Evolutionary conservation across 2,113 vertebrate species (phyloP).

Genomic region (Vimba vimba): DNA sequence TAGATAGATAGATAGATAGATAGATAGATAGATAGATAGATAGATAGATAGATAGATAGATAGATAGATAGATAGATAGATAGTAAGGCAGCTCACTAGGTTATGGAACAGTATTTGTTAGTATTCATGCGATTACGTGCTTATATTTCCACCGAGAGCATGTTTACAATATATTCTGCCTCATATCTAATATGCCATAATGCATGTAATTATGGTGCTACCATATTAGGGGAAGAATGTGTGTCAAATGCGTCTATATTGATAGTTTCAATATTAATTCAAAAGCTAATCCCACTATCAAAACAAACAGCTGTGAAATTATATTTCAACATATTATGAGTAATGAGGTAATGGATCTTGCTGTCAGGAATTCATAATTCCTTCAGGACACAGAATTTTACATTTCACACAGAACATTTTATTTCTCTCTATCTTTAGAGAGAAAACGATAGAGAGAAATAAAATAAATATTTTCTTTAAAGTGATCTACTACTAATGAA

Average conservation of each 20-base stretch:
- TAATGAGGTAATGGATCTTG: constrained; percentile 37
- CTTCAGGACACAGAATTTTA: not conserved
- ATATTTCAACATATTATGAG: constrained; percentile 23
- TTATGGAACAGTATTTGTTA: not conserved
- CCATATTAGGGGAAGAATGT: not conserved
- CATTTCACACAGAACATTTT: too few relatives aligned
- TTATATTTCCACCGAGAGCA: not conserved
- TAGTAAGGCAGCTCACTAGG: too few relatives aligned
- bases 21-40: not conserved
- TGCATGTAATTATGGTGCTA: not conserved
- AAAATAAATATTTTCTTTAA: constrained; percentile 31
- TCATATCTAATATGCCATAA: not conserved
- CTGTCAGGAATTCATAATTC: constrained; percentile 17
- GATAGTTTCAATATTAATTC: not conserved
- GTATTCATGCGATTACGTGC: not conserved
- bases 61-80: not conserved
- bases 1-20: not conserved
- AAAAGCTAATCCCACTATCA: constrained; percentile 27
- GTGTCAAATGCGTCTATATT: not conserved
- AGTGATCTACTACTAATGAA: constrained; percentile 15
- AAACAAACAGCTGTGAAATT: constrained; percentile 35
- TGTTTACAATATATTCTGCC: not conserved
- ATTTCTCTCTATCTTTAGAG: not conserved
- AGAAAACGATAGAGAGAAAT: not conserved
- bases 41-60: not conserved